Evolutionary conservation across 2,113 vertebrate species (phyloP).

Genomic region (Quiscalus mexicanus): DNA sequence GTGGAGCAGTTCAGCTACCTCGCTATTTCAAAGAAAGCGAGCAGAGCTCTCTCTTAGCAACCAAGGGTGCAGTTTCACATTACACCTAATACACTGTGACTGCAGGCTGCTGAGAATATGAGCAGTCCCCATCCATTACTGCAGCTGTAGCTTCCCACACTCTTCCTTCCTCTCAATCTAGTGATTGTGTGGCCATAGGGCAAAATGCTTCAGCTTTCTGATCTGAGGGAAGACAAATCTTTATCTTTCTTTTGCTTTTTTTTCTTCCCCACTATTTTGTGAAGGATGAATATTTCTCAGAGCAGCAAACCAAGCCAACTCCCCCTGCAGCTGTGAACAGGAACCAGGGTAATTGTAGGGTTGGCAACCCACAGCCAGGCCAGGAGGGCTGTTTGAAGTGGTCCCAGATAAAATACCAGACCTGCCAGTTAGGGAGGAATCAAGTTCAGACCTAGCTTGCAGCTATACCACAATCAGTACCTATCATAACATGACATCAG

Average conservation of each 20-base stretch:
- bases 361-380: neutral
- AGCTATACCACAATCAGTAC: neutral
- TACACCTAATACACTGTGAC: constrained; percentile 37
- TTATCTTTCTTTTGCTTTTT: neutral
- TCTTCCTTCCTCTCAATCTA: constrained; percentile 20
- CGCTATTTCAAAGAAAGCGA: neutral
- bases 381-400: constrained; percentile 18
- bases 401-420: constrained; percentile 2
- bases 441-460: neutral
- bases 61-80: constrained; percentile 47
- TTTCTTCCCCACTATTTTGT: neutral
- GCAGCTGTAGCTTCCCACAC: constrained; percentile 34
- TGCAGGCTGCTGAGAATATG: constrained; percentile 36
- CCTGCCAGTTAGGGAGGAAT: constrained; percentile 1
- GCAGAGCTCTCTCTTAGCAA: constrained; percentile 56
- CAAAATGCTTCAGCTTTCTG: neutral
- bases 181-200: neutral
- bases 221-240: neutral
- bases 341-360: neutral
- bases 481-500: constrained; percentile 16
- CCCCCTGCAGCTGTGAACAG: neutral
- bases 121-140: constrained; percentile 35
- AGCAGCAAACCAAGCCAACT: neutral
- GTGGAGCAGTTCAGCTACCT: neutral
- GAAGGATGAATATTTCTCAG: neutral